phyloP scores from a whole-genome alignment of 2,888 invertebrate genomes.

The Endotricha flammealis region DNA sequence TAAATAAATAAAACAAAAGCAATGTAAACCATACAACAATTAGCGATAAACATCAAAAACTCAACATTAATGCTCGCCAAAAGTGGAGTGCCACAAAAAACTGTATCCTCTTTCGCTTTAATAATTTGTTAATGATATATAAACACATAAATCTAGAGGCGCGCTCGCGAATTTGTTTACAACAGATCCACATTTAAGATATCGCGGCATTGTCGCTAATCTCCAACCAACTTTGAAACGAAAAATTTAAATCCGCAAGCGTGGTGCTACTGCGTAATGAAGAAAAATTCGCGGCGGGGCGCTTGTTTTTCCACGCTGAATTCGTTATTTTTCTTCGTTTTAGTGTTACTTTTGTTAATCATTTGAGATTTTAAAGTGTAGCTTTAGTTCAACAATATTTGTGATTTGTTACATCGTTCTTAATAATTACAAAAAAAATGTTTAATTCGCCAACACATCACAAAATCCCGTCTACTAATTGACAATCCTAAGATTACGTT shows the following conservation, averaged over 20 bases:
- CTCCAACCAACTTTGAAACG: conserved; percentile 74
- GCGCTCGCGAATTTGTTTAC: conserved; percentile 76
- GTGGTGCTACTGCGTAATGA: conserved; percentile 50
- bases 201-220: conserved; percentile 76
- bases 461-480: too few relatives aligned
- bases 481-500: not conserved
- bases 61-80: conserved; percentile 37
- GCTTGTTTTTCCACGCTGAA: conserved; percentile 2
- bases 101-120: conserved; percentile 60
- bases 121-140: conserved; percentile 80
- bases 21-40: conserved; percentile 31
- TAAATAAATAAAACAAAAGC: too few relatives aligned
- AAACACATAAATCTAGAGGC: conserved; percentile 74
- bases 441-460: too few relatives aligned
- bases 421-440: too few relatives aligned
- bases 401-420: too few relatives aligned
- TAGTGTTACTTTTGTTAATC: not conserved
- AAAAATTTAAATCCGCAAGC: conserved; percentile 68
- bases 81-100: conserved; percentile 57
- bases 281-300: conserved; percentile 46
- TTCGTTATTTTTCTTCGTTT: conserved; percentile 2
- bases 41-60: conserved; percentile 59
- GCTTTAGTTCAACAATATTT: not conserved
- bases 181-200: conserved; percentile 77
- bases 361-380: conserved; percentile 1